Base-by-base conservation (phyloP, 2,113 vertebrate species). In the Coregonus clupeaformis region DNA sequence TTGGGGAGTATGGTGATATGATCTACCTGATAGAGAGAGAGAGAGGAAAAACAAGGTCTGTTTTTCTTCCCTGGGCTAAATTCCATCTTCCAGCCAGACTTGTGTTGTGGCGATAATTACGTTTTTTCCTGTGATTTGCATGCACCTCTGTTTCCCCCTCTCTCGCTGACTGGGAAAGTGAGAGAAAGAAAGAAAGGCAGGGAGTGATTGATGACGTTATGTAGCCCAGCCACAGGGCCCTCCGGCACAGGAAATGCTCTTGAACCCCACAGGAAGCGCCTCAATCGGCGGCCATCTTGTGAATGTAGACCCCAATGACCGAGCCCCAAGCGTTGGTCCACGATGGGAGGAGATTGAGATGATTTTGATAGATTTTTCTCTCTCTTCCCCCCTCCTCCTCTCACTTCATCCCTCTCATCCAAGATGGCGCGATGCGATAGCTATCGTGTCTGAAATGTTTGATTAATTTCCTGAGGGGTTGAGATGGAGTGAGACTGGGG, bases 181-280 rank as follows among this genome's bases (percentile, higher is more conserved):
- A 92, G 94, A n/a, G n/a, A 27, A 27, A 73, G 90, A 25, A 92
- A 89, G 91, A 91, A 94, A 59, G 89, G 94, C 90, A 82, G 87
- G 85, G 87, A 90, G 84, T 96, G 94, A 97, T 97, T 95, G 94
- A 96, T 97, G 95, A 95, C 91, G 77, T 94, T 94, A 96, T 94
- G 93, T 95, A 95, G 93, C 90, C 88, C 92, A 93, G 92, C 87
- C 77, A 76, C 68, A 88, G 90, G 94, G 81, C 82, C 94, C 94
- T 94, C 93, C 89, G 83, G 93, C 94, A 90, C 92, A 92, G 94
- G 94, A 92, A 96, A 93, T 81, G 81, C 90, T 89, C 88, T 86
- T 87, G 92, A 92, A 87, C 92, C 92, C 91, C 88, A 92, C 94
- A 95, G 96, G 94, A 96, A 94, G 94, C 93, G 92, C 89, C 92